Conservation (phyloP, 1,140 invertebrate genomes). For the Anoplolepis gracilipes region DNA sequence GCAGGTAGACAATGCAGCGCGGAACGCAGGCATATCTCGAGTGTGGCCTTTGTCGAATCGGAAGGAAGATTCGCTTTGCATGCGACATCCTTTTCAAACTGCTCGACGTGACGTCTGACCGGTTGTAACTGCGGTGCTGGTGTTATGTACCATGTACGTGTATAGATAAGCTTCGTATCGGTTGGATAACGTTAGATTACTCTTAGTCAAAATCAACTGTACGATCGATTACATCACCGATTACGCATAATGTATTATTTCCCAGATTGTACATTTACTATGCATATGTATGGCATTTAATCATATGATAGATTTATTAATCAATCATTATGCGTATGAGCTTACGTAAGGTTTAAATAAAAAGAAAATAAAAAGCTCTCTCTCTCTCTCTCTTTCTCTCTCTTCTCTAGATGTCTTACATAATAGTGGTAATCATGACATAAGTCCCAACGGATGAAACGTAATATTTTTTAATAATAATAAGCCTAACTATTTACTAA, state of each 20-base stretch:
- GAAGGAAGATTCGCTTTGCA: conserved; percentile 76
- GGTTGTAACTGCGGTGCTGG: conserved; percentile 24
- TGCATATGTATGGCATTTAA: background rate
- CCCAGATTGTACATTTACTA: background rate
- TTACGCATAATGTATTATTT: conserved; percentile 38
- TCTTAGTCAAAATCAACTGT: conserved; percentile 21
- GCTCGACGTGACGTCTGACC: conserved; percentile 69
- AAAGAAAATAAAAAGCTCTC: background rate
- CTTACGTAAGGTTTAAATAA: conserved; percentile 49
- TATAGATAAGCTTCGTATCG: background rate
- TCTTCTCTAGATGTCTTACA: background rate
- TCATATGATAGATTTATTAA: conserved; percentile 28
- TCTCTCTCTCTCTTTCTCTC: no score
- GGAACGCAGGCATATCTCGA: conserved; percentile 58
- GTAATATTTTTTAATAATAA: background rate
- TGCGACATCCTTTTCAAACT: conserved; percentile 69
- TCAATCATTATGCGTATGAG: conserved; percentile 15
- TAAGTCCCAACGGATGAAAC: background rate
- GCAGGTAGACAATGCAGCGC: conserved; percentile 73
- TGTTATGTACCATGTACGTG: background rate
- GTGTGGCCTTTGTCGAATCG: conserved; percentile 73
- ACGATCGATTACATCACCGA: conserved; percentile 23
- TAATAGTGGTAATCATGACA: conserved; percentile 13
- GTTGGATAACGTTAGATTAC: conserved; percentile 33
- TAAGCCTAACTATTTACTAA: background rate